phyloP scores from a whole-genome alignment of 2,888 invertebrate genomes.

The Actias luna region DNA sequence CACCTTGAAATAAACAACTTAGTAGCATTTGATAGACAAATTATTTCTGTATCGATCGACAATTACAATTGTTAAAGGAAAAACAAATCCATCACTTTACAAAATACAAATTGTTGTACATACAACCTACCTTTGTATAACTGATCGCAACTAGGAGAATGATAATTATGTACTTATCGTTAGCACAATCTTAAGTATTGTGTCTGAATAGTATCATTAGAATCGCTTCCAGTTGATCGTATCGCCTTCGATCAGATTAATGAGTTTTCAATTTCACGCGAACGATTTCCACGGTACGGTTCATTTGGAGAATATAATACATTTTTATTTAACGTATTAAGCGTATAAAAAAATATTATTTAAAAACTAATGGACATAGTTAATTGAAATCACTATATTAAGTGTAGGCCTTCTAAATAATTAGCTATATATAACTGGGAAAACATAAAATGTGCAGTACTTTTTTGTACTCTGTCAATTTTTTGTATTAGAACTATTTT shows the following conservation, averaged over 20 bases:
- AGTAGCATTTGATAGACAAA: no score
- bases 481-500: no score
- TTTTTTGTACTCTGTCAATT: no score
- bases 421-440: no score
- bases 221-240: background rate
- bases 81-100: background rate
- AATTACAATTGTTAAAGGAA: background rate
- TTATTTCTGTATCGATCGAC: no score
- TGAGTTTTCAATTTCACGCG: conserved; percentile 15
- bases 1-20: no score
- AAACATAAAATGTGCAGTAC: no score
- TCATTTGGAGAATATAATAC: background rate
- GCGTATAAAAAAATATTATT: background rate
- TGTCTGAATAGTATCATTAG: conserved; percentile 15
- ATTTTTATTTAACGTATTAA: background rate
- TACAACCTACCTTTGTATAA: background rate
- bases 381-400: no score
- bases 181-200: conserved; percentile 12
- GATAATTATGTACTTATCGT: conserved; percentile 13
- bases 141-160: conserved; percentile 9
- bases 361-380: background rate
- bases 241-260: conserved; percentile 7
- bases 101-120: background rate
- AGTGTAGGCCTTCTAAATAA: no score
- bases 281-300: conserved; percentile 8